Base-by-base conservation (phyloP, 2,113 vertebrate species). In the Lutjanus erythropterus region DNA sequence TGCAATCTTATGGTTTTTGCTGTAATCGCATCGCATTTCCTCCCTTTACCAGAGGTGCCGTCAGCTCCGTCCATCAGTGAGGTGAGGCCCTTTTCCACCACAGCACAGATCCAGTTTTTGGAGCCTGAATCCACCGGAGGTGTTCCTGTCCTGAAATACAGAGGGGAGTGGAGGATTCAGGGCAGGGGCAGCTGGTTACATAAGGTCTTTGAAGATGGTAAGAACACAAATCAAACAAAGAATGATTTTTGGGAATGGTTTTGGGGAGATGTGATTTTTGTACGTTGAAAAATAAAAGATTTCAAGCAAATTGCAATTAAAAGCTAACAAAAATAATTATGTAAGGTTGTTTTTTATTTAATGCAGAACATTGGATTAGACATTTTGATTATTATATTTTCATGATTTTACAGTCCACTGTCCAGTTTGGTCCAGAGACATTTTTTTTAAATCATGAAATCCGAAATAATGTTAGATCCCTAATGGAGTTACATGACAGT, bases 71-170 rank as follows among this genome's bases (percentile, higher is more conserved):
- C 94, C 88, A 94, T 99, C 46, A 91, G 93, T 55, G 92, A 94
- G 81, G 97, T 98, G 89, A 96, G 96, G 50, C 96, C 98, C 0
- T 99, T 98, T 75, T 99, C 98, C 64, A 99, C 97, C 87, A 97
- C 97, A 0, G 98, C 97, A 11, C 95, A 95, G 90, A 94, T 99
- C 84, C 94, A 95, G 71, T 97, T 99, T 3, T 96, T 95, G 16
- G 97, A 97, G 87, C 98, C 98, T 0, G 98, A 98, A 64, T 96
- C 97, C 77, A 96, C 93, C 0, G 98, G 98, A 0, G 98, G 98
- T 0, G 98, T 99, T 66, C 96, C 97, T 53, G 95, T 99, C 72
- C 96, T 99, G 81, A 96, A 90, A 50, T 99, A 99, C 94, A 96
- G 92, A 86, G 97, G 94, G 0, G 95, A 98, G 72, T 99, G 98